Evolutionary conservation across 2,797 vertebrate genomes (phyloP).

Genomic region (Propithecus perrieri): DNA sequence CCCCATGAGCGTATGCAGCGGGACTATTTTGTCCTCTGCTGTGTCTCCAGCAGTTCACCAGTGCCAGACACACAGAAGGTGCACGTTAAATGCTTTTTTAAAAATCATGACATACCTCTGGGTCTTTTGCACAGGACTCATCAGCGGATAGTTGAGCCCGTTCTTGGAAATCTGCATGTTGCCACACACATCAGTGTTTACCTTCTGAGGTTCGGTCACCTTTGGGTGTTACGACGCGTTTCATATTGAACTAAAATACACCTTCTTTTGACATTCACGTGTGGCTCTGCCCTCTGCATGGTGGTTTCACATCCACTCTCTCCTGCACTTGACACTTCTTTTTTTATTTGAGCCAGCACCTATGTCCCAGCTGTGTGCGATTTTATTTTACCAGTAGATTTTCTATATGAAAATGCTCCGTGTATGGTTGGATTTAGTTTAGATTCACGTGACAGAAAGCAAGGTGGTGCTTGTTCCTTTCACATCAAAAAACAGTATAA

Average conservation of each 20-base stretch:
- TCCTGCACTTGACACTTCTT: background rate
- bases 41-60: background rate
- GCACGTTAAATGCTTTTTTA: background rate
- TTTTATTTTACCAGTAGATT: background rate
- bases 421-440: background rate
- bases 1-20: accelerated
- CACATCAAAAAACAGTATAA: background rate
- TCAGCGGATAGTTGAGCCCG: accelerated
- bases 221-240: background rate
- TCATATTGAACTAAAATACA: background rate
- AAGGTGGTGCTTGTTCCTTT: background rate
- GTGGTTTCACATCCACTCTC: background rate
- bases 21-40: accelerated
- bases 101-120: no score
- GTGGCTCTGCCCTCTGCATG: background rate
- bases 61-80: accelerated
- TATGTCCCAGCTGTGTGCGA: accelerated
- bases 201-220: accelerated
- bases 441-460: background rate
- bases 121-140: no score
- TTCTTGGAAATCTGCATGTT: no score
- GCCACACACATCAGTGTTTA: accelerated
- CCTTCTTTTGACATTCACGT: no score
- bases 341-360: background rate
- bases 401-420: background rate